A percentile compares a stretch with the other conserved stretches of the same genome.
Conservation (phyloP, 2,113 vertebrate species). For the Microcebus ravelobensis region DNA sequence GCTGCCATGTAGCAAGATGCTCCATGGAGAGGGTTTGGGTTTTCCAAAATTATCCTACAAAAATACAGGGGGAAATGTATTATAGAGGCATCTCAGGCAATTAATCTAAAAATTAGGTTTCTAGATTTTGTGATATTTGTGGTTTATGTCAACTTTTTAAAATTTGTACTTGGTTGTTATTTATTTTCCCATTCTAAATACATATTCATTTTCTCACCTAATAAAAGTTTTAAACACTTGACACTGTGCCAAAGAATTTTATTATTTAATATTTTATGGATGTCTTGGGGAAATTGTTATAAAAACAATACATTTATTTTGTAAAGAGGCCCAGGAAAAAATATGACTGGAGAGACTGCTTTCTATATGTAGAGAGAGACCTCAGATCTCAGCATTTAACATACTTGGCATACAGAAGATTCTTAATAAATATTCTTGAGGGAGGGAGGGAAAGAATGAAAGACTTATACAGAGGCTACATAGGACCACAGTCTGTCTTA, state of each 20-base stretch:
- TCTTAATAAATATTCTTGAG: not conserved
- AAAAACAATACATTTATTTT: not conserved
- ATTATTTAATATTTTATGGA: not conserved
- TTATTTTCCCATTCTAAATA: conserved; percentile 2
- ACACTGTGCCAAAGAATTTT: conserved; percentile 25
- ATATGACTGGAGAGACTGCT: not conserved
- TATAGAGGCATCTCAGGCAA: not conserved
- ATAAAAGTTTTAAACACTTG: not conserved
- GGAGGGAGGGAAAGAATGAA: not conserved
- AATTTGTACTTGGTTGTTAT: not conserved
- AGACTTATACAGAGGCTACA: not conserved
- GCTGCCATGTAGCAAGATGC: not conserved
- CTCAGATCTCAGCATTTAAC: not conserved
- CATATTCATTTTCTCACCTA: not conserved
- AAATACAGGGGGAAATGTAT: not conserved
- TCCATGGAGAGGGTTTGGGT: not conserved
- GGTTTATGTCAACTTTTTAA: not conserved
- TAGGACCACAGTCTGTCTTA: not conserved
- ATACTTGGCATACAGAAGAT: not conserved
- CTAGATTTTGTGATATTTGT: not conserved
- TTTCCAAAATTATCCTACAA: not conserved
- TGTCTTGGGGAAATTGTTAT: not conserved
- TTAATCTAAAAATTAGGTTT: not conserved
- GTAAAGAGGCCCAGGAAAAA: not conserved
- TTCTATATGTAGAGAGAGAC: not conserved